Percentiles rank a stretch among this genome's conserved stretches.
These are phyloP conservation scores for Geotrupes spiniger DNA, from an alignment of 2,888 invertebrate species.

Conservation along the genomic window DNA sequence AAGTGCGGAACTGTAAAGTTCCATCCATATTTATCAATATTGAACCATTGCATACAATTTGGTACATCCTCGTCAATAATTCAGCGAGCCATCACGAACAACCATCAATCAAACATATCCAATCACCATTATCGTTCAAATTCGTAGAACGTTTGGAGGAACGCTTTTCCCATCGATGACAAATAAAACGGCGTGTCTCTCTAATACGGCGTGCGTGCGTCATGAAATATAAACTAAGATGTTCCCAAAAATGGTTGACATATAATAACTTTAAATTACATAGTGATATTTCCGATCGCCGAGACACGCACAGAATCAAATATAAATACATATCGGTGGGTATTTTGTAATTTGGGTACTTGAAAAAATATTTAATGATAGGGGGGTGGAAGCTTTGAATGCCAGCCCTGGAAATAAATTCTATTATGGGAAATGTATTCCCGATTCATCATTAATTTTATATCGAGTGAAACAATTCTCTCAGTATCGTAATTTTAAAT, in stretches of 20 bases:
- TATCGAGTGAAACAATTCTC: too few species aligned
- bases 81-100: constrained; percentile 26
- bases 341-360: too few species aligned
- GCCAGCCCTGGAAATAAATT: too few species aligned
- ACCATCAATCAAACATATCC: constrained; percentile 30
- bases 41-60: constrained; percentile 16
- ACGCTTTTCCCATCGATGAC: constrained; percentile 28
- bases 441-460: too few species aligned
- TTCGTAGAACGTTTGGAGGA: constrained; percentile 25
- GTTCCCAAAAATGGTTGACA: constrained; percentile 30
- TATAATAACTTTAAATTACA: constrained; percentile 31
- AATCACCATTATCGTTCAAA: constrained; percentile 28
- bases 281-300: constrained; percentile 8
- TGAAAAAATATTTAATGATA: too few species aligned
- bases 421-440: too few species aligned
- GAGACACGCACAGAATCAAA: background rate
- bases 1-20: constrained; percentile 7
- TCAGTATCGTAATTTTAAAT: too few species aligned
- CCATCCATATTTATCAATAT: constrained; percentile 16
- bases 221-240: constrained; percentile 34
- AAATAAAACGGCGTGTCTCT: constrained; percentile 24
- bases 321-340: background rate
- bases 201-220: constrained; percentile 28
- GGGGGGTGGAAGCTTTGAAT: too few species aligned
- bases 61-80: constrained; percentile 19